Evolutionary conservation across 2,113 vertebrate genomes (phyloP), one percentile per base, ranked within the genome.

Genomic region (Lethenteron reissneri): DNA sequence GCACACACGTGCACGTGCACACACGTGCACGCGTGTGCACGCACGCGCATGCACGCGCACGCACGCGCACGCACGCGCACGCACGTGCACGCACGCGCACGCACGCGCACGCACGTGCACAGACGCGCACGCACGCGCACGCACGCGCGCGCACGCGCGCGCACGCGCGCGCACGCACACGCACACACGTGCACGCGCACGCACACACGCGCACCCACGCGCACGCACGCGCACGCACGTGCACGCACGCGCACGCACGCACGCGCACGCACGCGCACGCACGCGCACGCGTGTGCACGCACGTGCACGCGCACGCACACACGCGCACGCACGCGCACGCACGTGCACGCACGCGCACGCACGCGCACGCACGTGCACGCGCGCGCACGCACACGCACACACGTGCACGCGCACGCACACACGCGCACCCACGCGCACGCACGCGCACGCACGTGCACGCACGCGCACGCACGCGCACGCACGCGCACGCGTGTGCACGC

Each of bases 241-340:
- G 59, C 59, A 62, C 59, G 59, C 59, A 62, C 59, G 59, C 59
- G 59, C 59, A 62, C 59, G 59, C 59, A 62, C 59, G 59, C 59
- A 9, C 59, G 9, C 59, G 59, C 59, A 62, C 59, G 59, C 59
- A 62, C 59, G 9, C 59, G 59, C 59, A 62, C 59, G 59, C 59
- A 62, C 59, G 9, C 59, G 59, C 59, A 62, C 59, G 59, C 59
- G 9, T 9, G 9, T 9, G 9, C 59, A 62, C 59, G 9, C 59
- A 62, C 59, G 59, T 9, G 9, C 59, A 62, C 59, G 9, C 59
- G 9, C 59, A 62, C 59, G 9, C 59, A 62, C 59, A 9, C 59
- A 62, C 59, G 8, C 8, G 59, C 59, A 62, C 59, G 59, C 59
- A 62, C 59, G 8, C 8, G 59, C 59, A 62, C 59, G 59, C 59